Percentiles rank a stretch among this genome's conserved stretches.
Evolutionary conservation across 2,888 invertebrate genomes (phyloP).

Genomic region (Bimastos eiseni): DNA sequence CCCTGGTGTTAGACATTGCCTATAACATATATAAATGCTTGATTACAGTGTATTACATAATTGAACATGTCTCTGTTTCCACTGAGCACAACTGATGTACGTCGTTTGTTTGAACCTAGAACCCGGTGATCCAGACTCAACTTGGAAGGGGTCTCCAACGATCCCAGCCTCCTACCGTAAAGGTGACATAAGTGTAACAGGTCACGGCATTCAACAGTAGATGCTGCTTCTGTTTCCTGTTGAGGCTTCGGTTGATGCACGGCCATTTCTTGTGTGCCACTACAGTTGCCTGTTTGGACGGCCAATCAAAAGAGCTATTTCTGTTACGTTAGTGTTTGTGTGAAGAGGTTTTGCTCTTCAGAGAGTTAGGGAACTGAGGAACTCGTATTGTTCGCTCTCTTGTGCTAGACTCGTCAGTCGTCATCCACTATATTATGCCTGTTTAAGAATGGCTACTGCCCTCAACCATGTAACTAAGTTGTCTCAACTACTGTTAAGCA

Average conservation of each 20-base stretch:
- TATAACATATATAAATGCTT: background rate
- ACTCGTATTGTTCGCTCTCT: background rate
- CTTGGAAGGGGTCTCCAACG: constrained; percentile 44
- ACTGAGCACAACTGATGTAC: too few species aligned
- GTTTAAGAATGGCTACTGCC: too few species aligned
- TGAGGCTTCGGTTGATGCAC: background rate
- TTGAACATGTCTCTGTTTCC: too few species aligned
- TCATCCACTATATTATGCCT: too few species aligned
- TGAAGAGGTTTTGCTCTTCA: background rate
- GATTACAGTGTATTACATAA: too few species aligned
- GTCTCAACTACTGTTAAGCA: too few species aligned
- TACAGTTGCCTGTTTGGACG: background rate
- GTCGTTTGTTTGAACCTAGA: background rate
- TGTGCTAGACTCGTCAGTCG: too few species aligned
- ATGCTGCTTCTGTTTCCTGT: background rate
- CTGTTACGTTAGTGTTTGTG: background rate
- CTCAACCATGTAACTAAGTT: too few species aligned
- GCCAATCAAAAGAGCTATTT: background rate
- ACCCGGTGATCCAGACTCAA: background rate
- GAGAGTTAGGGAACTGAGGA: background rate
- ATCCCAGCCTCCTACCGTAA: constrained; percentile 50
- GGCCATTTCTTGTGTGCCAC: background rate
- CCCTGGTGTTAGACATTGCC: too few species aligned
- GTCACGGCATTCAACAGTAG: constrained; percentile 39
- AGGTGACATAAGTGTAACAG: constrained; percentile 55